Conservation (phyloP, 1,140 invertebrate species). For the Heliothis virescens region DNA sequence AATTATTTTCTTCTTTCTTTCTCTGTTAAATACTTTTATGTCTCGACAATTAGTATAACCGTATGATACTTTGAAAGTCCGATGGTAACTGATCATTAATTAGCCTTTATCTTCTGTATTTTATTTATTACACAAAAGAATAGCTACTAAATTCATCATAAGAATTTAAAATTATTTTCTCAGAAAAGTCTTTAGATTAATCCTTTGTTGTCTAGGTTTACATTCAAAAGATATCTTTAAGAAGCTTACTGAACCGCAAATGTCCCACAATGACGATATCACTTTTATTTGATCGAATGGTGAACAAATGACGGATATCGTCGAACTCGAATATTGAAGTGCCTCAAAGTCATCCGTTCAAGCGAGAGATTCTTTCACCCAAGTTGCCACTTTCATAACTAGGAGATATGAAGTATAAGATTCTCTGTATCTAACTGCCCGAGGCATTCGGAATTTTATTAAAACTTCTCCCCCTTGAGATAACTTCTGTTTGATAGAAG, state of each 20-base stretch:
- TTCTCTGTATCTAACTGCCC: constrained; percentile 69
- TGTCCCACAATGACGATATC: constrained; percentile 37
- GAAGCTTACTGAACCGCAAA: constrained; percentile 37
- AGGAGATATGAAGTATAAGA: constrained; percentile 67
- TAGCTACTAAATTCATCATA: not conserved
- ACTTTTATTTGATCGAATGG: constrained; percentile 57
- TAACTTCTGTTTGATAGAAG: constrained; percentile 82
- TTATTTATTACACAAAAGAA: not conserved
- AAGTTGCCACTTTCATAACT: constrained; percentile 67
- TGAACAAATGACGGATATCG: constrained; percentile 50
- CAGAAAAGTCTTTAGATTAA: constrained; percentile 1
- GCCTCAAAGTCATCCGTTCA: constrained; percentile 62
- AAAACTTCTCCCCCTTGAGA: constrained; percentile 80
- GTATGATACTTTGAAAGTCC: too few species aligned
- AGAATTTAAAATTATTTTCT: not conserved
- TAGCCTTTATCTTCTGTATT: not conserved
- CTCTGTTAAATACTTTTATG: too few species aligned
- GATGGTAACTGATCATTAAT: too few species aligned
- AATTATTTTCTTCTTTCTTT: not conserved
- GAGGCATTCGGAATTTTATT: constrained; percentile 81
- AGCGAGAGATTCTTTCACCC: constrained; percentile 57
- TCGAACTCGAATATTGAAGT: constrained; percentile 61
- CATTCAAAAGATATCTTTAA: constrained; percentile 37
- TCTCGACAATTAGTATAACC: too few species aligned
- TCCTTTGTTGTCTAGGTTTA: constrained; percentile 15